Evolutionary conservation across 2,888 invertebrate species (phyloP), one percentile per base, ranked within the genome.

Genomic region (Spodoptera exigua): DNA sequence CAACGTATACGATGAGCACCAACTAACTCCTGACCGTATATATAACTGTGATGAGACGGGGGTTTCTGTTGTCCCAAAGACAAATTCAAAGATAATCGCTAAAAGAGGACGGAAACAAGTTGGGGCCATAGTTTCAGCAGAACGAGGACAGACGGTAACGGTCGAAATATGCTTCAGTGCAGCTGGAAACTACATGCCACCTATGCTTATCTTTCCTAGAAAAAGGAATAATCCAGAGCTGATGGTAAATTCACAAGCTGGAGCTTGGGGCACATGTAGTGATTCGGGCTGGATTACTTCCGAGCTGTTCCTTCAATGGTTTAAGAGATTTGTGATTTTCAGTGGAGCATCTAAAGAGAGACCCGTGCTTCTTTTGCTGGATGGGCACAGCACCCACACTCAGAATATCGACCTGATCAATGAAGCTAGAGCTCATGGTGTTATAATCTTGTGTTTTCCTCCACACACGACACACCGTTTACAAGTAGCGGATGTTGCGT

Each of bases 1-100:
- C 5, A 67, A 76, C 14, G 21, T 70, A 21, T 64, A 63, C 39
- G 69, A 75, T n/a, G 74, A 76, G 59, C 52, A 74, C 35, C 68
- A 80, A 10, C 34, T 55, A 3, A 46, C 54, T n/a, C 34, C 54
- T 17, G 54, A 46, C n/a, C 27, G 54, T 17, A 34, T 55, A n/a
- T 43, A 43, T n/a, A 43, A 43, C n/a, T 43, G 41, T 7, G 41
- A 43, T n/a, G 21, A 43, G 18, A 21, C 41, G 12, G 18, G 41
- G 3, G n/a, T 43, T 43, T 21, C 41, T 5, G 41, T 43, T 43
- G 21, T 43, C 7, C 41, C 41, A 2, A 44, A 44, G 12, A 43
- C 44, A 2, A 44, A 44, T 2, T 44, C 32, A 32, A 44, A 44
- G 5, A 16, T 32, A 3, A 44, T 44, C 3, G 44, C 44, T 12